Conservation (phyloP, 2,113 vertebrate species). For the Silurus asotus region DNA sequence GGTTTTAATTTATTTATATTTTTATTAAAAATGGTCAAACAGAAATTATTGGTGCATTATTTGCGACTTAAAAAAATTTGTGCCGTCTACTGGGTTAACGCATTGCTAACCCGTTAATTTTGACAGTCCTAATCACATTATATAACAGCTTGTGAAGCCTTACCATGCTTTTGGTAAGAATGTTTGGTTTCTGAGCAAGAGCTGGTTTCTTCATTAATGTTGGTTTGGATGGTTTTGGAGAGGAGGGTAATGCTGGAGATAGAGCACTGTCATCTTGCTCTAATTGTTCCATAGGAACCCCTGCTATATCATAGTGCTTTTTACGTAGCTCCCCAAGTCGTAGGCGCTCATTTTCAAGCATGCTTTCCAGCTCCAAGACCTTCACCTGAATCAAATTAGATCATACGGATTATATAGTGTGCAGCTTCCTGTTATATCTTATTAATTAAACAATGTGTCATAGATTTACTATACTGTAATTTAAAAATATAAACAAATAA, state of each 20-base stretch:
- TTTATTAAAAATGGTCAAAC: no score
- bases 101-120: no score
- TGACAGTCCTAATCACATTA: no score
- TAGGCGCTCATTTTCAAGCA: slow-evolving; percentile 83
- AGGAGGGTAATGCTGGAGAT: slow-evolving; percentile 56
- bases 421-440: not conserved
- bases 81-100: no score
- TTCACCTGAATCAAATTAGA: slow-evolving; percentile 79
- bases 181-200: slow-evolving; percentile 83
- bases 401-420: not conserved
- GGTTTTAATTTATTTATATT: no score
- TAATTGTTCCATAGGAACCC: slow-evolving; percentile 62
- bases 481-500: not conserved
- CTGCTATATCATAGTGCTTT: slow-evolving; percentile 87
- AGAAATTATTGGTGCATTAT: no score
- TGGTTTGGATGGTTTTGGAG: slow-evolving; percentile 67
- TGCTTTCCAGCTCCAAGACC: slow-evolving; percentile 88
- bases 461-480: no score
- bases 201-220: slow-evolving; percentile 80
- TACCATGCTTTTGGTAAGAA: slow-evolving; percentile 68
- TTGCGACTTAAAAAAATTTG: no score
- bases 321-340: slow-evolving; percentile 88
- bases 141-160: not conserved
- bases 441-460: not conserved
- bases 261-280: slow-evolving; percentile 62